Evolutionary conservation across 2,113 vertebrate genomes (phyloP), one percentile per base, ranked within the genome.

Genomic region (Neotragus pygmaeus): DNA sequence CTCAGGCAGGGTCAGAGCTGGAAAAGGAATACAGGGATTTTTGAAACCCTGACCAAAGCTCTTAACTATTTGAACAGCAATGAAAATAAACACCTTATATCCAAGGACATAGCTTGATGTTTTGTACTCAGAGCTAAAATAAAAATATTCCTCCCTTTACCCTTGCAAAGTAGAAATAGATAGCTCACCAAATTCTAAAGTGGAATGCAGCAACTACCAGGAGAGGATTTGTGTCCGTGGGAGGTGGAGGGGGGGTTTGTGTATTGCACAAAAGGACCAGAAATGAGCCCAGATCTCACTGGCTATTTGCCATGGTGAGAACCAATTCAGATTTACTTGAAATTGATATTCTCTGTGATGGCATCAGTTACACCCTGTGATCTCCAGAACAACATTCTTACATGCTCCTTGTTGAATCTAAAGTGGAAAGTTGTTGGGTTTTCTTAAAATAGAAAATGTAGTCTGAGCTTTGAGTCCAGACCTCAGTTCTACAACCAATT

Each of bases 61-160:
- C 84, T 78, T 90, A 94, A 89, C 93, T 92, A 17, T 90, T 95
- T 82, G 75, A 60, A 82, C 64, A 96, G 84, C 81, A 92, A 21
- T 97, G 87, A 92, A 97, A 95, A 90, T 91, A 96, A 97, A 96
- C 80, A 96, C 85, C 80, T 91, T 94, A 82, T 88, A 90, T 91
- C 47, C 43, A 97, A 88, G 53, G 91, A 73, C 28, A 12, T 83
- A 85, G 84, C 45, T 97, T 97, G 83, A 92, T 83, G 66, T 97
- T 90, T 96, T 95, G 19, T 92, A 62, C 75, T 96, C 39, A 53
- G 45, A 89, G 70, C 88, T 94, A 81, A 95, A 96, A 88, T 90
- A 39, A 96, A 98, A 94, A 90, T 77, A 78, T 39, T 51, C 94
- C 45, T 93, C 57, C 78, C 33, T 92, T 96, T 94, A n/a, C 49